Percentiles rank a stretch among this genome's conserved stretches.
phyloP scores from a whole-genome alignment of 2,888 invertebrate species.

The Drosophila mulleri region DNA sequence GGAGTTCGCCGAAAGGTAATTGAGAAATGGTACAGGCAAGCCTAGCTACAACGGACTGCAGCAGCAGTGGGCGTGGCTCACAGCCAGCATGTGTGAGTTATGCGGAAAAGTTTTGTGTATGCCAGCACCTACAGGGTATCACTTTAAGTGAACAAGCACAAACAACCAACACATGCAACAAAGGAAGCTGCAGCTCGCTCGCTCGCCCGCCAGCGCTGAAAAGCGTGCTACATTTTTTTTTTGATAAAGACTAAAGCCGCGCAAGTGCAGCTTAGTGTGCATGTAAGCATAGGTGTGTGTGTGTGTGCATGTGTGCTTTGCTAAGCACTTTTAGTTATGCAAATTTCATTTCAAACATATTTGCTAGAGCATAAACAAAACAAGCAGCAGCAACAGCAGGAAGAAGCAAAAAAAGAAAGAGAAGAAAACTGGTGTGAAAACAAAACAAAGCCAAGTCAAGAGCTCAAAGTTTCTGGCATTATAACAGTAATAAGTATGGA shows the following conservation, averaged over 20 bases:
- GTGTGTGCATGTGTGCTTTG: slow-evolving; percentile 22
- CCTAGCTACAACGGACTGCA: background rate
- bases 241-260: slow-evolving; percentile 58
- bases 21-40: slow-evolving; percentile 48
- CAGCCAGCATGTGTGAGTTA: slow-evolving; percentile 39
- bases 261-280: slow-evolving; percentile 31
- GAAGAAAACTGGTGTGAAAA: slow-evolving; percentile 54
- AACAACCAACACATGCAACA: slow-evolving; percentile 34
- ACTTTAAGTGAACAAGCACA: slow-evolving; percentile 34
- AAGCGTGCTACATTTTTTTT: slow-evolving; percentile 62
- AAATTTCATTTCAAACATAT: slow-evolving; percentile 65
- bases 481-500: slow-evolving; percentile 59
- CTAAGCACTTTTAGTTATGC: slow-evolving; percentile 65
- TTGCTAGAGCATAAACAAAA: slow-evolving; percentile 24
- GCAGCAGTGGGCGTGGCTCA: too few relatives aligned
- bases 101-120: slow-evolving; percentile 46
- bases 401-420: background rate
- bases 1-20: slow-evolving; percentile 55
- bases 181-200: slow-evolving; percentile 15
- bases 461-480: slow-evolving; percentile 45
- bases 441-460: slow-evolving; percentile 50
- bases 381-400: slow-evolving; percentile 3
- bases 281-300: slow-evolving; percentile 5
- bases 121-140: slow-evolving; percentile 50
- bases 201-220: slow-evolving; percentile 34